Evolutionary conservation across 2,797 vertebrate genomes (phyloP).

Genomic region (Chaetodon trifasciatus): DNA sequence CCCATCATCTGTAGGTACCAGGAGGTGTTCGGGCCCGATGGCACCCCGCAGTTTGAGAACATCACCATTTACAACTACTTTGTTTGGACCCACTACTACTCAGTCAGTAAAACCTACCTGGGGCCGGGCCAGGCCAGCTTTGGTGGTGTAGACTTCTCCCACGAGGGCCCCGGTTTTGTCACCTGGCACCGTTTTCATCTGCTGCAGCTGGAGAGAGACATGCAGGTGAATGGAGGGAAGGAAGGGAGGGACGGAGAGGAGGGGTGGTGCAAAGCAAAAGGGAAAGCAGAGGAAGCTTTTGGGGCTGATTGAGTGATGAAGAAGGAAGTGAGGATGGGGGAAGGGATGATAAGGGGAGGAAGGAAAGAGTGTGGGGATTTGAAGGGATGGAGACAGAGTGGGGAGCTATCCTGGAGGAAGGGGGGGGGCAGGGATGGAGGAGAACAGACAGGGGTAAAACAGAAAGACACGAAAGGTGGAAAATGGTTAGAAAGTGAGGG

Average conservation of each 20-base stretch:
- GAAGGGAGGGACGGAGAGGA: too few relatives aligned
- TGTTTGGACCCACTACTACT: constrained; percentile 98
- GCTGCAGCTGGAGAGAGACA: constrained; percentile 94
- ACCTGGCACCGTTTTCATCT: constrained; percentile 97
- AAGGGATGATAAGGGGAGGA: constrained; percentile 5
- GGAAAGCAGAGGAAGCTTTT: background rate
- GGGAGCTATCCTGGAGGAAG: constrained; percentile 5
- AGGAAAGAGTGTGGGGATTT: constrained; percentile 29
- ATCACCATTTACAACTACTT: constrained; percentile 97
- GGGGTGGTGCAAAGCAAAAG: background rate
- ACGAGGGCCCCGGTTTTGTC: constrained; percentile 96
- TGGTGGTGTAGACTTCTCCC: constrained; percentile 95
- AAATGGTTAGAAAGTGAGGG: background rate
- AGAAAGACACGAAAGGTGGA: background rate
- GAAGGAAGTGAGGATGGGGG: constrained; percentile 14
- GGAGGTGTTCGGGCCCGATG: constrained; percentile 91
- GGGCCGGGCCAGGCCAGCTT: constrained; percentile 91
- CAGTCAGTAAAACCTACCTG: constrained; percentile 95
- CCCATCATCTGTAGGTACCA: constrained; percentile 78
- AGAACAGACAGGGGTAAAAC: background rate
- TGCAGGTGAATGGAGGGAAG: constrained; percentile 87
- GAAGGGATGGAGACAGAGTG: background rate
- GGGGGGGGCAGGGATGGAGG: background rate
- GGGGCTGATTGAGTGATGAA: constrained; percentile 12
- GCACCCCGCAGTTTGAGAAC: constrained; percentile 93